Evolutionary conservation across 2,888 invertebrate genomes (phyloP).

Genomic region (Sinopyrophorus schimmeli): DNA sequence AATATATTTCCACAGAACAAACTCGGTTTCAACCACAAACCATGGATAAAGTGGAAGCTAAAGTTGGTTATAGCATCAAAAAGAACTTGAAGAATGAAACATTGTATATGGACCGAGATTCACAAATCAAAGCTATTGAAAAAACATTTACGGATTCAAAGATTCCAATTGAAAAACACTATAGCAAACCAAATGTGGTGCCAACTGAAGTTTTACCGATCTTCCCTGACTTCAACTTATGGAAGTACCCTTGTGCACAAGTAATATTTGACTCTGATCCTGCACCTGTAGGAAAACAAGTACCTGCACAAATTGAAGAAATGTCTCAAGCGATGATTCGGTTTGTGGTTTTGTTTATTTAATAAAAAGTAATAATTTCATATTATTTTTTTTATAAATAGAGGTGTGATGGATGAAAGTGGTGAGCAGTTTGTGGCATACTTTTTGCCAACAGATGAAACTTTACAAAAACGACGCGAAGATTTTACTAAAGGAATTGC

Average conservation of each 20-base stretch:
- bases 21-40: constrained; percentile 96
- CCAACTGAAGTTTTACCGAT: constrained; percentile 87
- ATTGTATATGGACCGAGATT: constrained; percentile 93
- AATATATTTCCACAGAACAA: constrained; percentile 98
- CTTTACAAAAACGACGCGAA: constrained; percentile 82
- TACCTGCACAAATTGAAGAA: constrained; percentile 89
- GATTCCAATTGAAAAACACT: constrained; percentile 84
- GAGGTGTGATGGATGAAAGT: constrained; percentile 99
- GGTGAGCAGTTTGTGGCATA: constrained; percentile 99
- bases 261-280: constrained; percentile 99
- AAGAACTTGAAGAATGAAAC: constrained; percentile 88
- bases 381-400: constrained; percentile 49
- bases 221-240: constrained; percentile 94
- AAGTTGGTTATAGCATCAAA: constrained; percentile 98
- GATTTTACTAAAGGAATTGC: constrained; percentile 77
- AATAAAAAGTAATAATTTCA: constrained; percentile 4
- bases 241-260: constrained; percentile 98
- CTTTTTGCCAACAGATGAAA: constrained; percentile 93
- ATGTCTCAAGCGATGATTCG: constrained; percentile 99
- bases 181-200: constrained; percentile 93
- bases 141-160: constrained; percentile 94
- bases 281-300: constrained; percentile 84
- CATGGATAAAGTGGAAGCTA: constrained; percentile 97
- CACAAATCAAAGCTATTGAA: constrained; percentile 96
- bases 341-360: constrained; percentile 53